phyloP scores from a whole-genome alignment of 2,113 vertebrate genomes.

The Microtus oregoni region DNA sequence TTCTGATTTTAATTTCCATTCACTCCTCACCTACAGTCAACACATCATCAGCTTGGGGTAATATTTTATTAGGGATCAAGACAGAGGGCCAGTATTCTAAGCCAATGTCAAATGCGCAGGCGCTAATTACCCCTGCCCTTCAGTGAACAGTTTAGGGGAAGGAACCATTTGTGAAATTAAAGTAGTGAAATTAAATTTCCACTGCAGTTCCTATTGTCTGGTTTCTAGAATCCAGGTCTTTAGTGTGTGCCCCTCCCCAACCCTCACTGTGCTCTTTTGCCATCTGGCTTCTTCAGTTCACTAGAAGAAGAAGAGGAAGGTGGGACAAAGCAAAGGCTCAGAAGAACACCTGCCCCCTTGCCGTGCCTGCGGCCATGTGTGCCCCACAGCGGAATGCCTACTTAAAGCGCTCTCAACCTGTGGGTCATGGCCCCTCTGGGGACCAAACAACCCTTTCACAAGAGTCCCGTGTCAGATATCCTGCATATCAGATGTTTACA shows the following conservation, averaged over 20 bases:
- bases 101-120: neutral
- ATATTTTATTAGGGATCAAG: neutral
- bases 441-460: neutral
- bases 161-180: constrained; percentile 58
- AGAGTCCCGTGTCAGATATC: neutral
- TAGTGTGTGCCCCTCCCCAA: neutral
- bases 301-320: neutral
- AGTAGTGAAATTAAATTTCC: constrained; percentile 40
- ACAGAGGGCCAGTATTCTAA: neutral
- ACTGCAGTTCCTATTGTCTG: constrained; percentile 5
- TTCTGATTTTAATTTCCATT: neutral
- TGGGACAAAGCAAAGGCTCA: neutral
- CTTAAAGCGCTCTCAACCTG: neutral
- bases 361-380: fast-evolving
- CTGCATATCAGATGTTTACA: neutral
- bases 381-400: neutral
- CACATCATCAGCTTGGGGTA: neutral
- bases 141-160: neutral
- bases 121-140: neutral
- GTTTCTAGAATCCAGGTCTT: constrained; percentile 54
- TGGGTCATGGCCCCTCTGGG: neutral
- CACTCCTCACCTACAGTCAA: neutral
- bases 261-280: neutral
- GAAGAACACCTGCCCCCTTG: neutral
- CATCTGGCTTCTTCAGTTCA: constrained; percentile 35